Evolutionary conservation across 37 sponge, comb jelly and placozoan genomes (phyloP), one percentile per base, ranked within the genome.

Genomic region (Diacarnus erythraeanus): DNA sequence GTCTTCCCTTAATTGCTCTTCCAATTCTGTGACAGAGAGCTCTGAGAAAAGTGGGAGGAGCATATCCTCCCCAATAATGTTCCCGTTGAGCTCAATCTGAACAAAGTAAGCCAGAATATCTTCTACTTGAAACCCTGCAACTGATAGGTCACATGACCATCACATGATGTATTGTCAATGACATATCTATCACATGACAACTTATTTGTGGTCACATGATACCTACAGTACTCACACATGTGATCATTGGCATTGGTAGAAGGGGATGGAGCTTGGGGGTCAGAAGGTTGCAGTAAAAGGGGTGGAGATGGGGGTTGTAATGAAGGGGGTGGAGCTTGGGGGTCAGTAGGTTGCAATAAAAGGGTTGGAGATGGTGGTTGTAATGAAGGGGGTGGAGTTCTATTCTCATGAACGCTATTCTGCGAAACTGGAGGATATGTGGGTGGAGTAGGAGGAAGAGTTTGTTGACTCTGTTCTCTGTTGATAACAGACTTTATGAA

Each of bases 21-120:
- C 77, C 10, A 77, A 39, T 41, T 77, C 77, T 40, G 40, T 37
- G 27, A 64, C 77, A 2, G 74, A 51, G 33, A 74, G 56, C 12
- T 56, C 57, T 4, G 31, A 15, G 15, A 47, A 40, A 38, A 54
- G 34, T 58, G 76, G 57, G 29, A 59, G 43, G 60, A 75, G 60
- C 38, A 75, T 23, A 40, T 47, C 51, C 12, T 47, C 51, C 51
- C 51, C 51, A 47, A 47, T 47, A 12, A 12, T 6, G 12, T 12
- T 47, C 6, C 51, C 51, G 12, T 6, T 47, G 10, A 47, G 12
- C 51, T 47, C 51, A 6, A 47, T 47, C 10, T 47, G 51, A 15
- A 12, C 51, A 6, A 47, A 47, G 51, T 47, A 47, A 12, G 51
- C 51, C 51, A 47, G 51, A 47, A 47, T 47, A 6, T 47, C 10